Percentiles rank a stretch among this genome's conserved stretches.
Conservation (phyloP, 2,797 vertebrate species). For the Rhabdomys pumilio region DNA sequence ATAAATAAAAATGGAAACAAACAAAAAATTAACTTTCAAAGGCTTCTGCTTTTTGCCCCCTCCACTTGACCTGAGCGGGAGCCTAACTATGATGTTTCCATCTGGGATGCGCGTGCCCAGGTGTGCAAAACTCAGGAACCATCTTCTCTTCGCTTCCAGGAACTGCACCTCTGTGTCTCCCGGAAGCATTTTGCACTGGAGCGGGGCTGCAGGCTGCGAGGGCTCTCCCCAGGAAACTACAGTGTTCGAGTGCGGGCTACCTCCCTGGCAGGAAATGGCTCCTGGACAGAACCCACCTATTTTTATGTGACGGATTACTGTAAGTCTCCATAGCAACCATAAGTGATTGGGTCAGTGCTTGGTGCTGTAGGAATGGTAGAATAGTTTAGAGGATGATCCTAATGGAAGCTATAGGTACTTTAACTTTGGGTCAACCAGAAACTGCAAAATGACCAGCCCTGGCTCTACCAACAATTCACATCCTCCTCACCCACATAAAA, state of each 20-base stretch:
- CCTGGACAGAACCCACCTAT: slow-evolving; percentile 94
- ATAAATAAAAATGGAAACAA: background rate
- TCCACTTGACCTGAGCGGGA: background rate
- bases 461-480: background rate
- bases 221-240: slow-evolving; percentile 96
- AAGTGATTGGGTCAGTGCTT: background rate
- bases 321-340: slow-evolving; percentile 87
- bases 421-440: background rate
- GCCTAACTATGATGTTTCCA: background rate
- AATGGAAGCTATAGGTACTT: background rate
- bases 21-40: background rate
- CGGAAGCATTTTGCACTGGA: slow-evolving; percentile 92
- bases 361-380: background rate
- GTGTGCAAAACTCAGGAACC: accelerated
- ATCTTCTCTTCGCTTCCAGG: slow-evolving; percentile 86
- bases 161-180: slow-evolving; percentile 94
- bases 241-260: slow-evolving; percentile 96
- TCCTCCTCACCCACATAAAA: background rate
- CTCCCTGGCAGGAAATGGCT: slow-evolving; percentile 97
- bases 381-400: too few relatives aligned
- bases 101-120: accelerated
- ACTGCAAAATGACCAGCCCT: background rate
- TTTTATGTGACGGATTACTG: slow-evolving; percentile 95
- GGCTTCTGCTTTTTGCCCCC: background rate
- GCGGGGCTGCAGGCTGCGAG: slow-evolving; percentile 92